These are phyloP conservation scores for Heliothis subflexa DNA, from an alignment of 1,140 invertebrate genomes.

Conservation along the genomic window DNA sequence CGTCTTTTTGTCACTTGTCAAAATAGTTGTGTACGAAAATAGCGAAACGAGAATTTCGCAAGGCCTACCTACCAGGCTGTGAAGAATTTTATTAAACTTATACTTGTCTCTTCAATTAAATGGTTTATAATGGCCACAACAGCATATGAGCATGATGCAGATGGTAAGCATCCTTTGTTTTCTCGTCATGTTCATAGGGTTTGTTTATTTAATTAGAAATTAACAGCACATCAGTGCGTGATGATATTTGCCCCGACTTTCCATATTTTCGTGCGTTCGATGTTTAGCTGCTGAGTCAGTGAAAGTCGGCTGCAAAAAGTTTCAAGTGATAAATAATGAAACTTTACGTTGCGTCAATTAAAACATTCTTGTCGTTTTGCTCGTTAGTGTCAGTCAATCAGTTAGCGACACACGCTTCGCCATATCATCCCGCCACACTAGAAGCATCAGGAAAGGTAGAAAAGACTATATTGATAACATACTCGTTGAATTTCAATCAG, in stretches of 20 bases:
- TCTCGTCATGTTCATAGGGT: not conserved
- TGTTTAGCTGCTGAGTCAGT: slow-evolving; percentile 29
- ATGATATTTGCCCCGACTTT: slow-evolving; percentile 49
- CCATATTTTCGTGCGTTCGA: slow-evolving; percentile 38
- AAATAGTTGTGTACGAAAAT: slow-evolving; percentile 61
- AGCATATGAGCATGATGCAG: slow-evolving; percentile 79
- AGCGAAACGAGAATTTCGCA: slow-evolving; percentile 50
- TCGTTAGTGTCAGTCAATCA: slow-evolving; percentile 17
- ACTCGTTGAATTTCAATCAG: not conserved
- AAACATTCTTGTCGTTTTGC: slow-evolving; percentile 35
- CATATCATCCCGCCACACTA: slow-evolving; percentile 16
- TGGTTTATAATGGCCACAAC: slow-evolving; percentile 74
- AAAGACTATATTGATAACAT: not conserved
- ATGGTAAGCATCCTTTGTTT: slow-evolving; percentile 65
- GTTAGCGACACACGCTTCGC: slow-evolving; percentile 26
- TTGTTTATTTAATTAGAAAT: slow-evolving; percentile 46
- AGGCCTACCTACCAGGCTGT: slow-evolving; percentile 44
- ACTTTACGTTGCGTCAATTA: slow-evolving; percentile 38
- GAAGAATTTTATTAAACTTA: slow-evolving; percentile 28
- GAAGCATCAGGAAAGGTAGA: slow-evolving; percentile 6
- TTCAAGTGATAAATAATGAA: slow-evolving; percentile 39
- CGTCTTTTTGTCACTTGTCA: slow-evolving; percentile 52
- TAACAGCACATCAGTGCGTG: slow-evolving; percentile 24
- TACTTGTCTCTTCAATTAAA: slow-evolving; percentile 17
- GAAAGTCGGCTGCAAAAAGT: slow-evolving; percentile 31